These are phyloP conservation scores for Pica pica DNA, from an alignment of 2,113 vertebrate genomes.

Conservation along the genomic window DNA sequence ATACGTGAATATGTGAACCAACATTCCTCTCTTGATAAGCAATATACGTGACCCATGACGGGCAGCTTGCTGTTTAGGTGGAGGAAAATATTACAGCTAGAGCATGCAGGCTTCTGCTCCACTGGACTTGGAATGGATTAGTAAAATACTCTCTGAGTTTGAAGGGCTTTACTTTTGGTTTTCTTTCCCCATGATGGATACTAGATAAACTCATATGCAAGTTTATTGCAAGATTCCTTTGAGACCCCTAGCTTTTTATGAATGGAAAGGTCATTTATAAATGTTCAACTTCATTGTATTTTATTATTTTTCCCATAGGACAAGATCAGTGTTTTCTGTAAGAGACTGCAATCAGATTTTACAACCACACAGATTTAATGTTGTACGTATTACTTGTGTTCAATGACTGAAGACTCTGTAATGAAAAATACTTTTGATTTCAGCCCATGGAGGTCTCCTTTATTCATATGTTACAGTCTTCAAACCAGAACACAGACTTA, in stretches of 20 bases:
- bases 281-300: constrained; percentile 31
- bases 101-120: constrained; percentile 45
- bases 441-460: neutral
- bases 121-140: constrained; percentile 45
- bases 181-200: constrained; percentile 51
- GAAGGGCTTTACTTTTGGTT: neutral
- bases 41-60: constrained; percentile 43
- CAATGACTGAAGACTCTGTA: neutral
- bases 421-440: constrained; percentile 18
- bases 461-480: neutral
- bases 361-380: neutral
- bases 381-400: constrained; percentile 18
- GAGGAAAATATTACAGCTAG: constrained; percentile 32
- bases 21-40: neutral
- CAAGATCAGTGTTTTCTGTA: constrained; percentile 1
- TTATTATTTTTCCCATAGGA: constrained; percentile 40
- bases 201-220: constrained; percentile 52
- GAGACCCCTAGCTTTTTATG: constrained; percentile 62
- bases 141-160: neutral
- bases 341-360: constrained; percentile 8
- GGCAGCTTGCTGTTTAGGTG: constrained; percentile 37
- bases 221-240: constrained; percentile 50
- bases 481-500: neutral
- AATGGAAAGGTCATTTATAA: constrained; percentile 69
- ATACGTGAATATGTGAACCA: neutral